Evolutionary conservation across 2,113 vertebrate species (phyloP).

Genomic region (Lipotes vexillifer): DNA sequence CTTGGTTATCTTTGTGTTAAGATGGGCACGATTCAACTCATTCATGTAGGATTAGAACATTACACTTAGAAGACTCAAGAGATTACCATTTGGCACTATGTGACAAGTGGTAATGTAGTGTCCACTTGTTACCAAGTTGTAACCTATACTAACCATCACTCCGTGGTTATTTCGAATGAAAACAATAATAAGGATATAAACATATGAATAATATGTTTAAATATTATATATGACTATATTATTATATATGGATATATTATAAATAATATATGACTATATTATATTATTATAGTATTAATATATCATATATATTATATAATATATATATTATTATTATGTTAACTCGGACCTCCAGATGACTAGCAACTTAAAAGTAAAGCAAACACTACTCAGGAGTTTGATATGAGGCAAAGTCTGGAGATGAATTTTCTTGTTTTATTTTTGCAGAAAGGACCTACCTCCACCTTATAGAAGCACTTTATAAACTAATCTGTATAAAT

Average conservation of each 20-base stretch:
- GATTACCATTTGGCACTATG: neutral
- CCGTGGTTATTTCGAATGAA: neutral
- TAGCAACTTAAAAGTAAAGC: constrained; percentile 29
- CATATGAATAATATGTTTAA: neutral
- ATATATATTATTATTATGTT: neutral
- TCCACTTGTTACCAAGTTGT: neutral
- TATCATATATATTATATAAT: neutral
- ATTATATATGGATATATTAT: too few relatives aligned
- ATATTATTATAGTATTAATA: too few relatives aligned
- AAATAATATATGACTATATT: too few relatives aligned
- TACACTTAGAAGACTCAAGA: neutral
- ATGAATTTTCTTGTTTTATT: neutral
- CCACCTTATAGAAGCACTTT: neutral
- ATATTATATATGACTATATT: neutral
- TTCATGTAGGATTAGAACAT: neutral
- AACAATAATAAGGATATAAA: neutral
- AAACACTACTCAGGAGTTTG: neutral
- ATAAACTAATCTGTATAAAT: neutral
- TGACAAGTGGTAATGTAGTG: neutral
- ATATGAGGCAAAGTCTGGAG: neutral
- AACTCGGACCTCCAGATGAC: neutral
- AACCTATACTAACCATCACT: neutral
- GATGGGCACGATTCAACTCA: neutral
- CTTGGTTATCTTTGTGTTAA: neutral
- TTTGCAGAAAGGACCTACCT: neutral